phyloP scores from a whole-genome alignment of 2,113 vertebrate genomes.

The Strigops habroptila region DNA sequence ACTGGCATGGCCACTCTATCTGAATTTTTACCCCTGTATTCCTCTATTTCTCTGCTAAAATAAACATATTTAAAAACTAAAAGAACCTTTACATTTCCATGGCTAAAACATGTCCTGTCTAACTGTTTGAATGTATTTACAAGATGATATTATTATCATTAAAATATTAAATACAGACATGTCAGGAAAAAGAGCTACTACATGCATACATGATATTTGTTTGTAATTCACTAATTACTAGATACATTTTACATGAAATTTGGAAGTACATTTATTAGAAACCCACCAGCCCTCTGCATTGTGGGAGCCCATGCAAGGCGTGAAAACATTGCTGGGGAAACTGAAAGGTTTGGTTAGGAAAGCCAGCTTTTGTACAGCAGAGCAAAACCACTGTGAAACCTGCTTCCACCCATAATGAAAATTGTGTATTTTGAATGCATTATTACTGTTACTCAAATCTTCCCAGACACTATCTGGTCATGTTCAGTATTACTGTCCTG shows the following conservation, averaged over 20 bases:
- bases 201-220: constrained; percentile 19
- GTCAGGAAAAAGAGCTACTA: constrained; percentile 14
- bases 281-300: not conserved
- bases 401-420: not conserved
- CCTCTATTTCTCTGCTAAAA: constrained; percentile 18
- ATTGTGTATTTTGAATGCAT: not conserved
- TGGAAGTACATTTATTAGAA: constrained; percentile 14
- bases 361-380: constrained; percentile 7
- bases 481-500: constrained; percentile 44
- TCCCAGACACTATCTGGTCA: not conserved
- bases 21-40: constrained; percentile 23
- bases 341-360: constrained; percentile 44
- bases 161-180: not conserved
- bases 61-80: constrained; percentile 3
- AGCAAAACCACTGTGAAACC: not conserved
- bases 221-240: constrained; percentile 26
- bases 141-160: not conserved
- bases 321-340: constrained; percentile 20
- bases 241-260: not conserved
- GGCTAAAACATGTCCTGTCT: not conserved
- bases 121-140: not conserved
- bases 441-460: not conserved
- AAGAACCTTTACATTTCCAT: not conserved
- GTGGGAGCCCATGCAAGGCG: constrained; percentile 31
- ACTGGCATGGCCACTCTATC: constrained; percentile 60